Evolutionary conservation across 2,797 vertebrate species (phyloP).

Genomic region (Anabacerthia variegaticeps): DNA sequence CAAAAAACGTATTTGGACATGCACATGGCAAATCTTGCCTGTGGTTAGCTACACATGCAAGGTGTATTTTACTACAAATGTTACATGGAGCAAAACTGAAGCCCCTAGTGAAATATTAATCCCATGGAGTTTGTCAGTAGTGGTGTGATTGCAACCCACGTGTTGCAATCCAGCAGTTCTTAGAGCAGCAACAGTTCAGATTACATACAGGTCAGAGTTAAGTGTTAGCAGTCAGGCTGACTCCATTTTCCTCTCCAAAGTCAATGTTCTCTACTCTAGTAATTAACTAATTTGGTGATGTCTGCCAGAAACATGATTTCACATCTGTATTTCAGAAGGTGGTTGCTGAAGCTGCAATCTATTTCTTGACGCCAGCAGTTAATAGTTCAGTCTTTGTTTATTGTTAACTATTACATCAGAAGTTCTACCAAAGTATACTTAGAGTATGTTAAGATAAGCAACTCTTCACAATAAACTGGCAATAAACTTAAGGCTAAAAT

Average conservation of each 20-base stretch:
- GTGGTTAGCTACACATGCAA: not conserved
- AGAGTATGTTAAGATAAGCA: not conserved
- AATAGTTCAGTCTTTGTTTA: constrained; percentile 1
- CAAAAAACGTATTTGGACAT: fast-evolving
- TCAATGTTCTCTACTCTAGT: not conserved
- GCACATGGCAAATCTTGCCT: not conserved
- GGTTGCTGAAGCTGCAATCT: not conserved
- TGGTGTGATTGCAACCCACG: not conserved
- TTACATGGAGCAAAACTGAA: not conserved
- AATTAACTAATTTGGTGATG: not conserved
- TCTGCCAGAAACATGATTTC: not conserved
- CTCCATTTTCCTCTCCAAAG: not conserved
- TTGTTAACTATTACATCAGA: not conserved
- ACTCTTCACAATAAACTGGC: not conserved
- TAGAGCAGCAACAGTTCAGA: not conserved
- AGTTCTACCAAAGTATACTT: not conserved
- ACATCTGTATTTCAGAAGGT: not conserved
- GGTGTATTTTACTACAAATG: not conserved
- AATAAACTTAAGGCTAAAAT: not conserved
- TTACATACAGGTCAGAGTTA: not conserved
- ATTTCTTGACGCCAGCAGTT: not conserved
- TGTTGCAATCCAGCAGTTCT: not conserved
- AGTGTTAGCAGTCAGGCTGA: not conserved
- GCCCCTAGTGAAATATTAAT: not conserved
- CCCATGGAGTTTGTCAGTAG: not conserved